Evolutionary conservation across 2,797 vertebrate genomes (phyloP), one percentile per base, ranked within the genome.

Genomic region (Chrosomus eos): DNA sequence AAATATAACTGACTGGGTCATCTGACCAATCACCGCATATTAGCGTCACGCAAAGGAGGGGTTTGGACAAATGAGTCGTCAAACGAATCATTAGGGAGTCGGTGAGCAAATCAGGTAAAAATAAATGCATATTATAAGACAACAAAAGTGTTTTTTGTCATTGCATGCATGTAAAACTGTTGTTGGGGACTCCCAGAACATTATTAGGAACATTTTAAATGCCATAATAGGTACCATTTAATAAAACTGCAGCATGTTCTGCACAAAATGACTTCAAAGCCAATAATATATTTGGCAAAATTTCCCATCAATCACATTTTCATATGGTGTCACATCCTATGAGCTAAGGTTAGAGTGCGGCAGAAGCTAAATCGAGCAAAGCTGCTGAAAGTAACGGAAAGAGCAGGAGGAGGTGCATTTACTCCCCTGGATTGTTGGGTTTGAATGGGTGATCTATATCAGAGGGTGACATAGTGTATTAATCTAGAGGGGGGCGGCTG

Each of bases 381-480:
- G 66, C 55, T 21, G 67, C 48, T 51, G 23, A 82, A 75, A 70
- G 68, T 83, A 74, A 75, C 58, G 78, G 51, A 68, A 51, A 36
- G 72, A 74, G 67, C n/a, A 75, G 72, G 80, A 73, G 33, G 48
- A 70, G 84, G 84, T 71, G 87, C 81, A 88, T 88, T 87, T 81
- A 88, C 87, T 78, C 67, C 60, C 48, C 60, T 16, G 78, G 81
- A 90, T 90, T 88, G 84, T 87, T 89, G 82, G 86, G 81, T 84
- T 85, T 89, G 85, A 90, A 88, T 88, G 84, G 84, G 87, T 88
- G 85, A 91, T 90, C 87, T 89, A 89, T 90, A 89, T 89, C 83
- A 80, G 72, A 86, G 83, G 87, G 68, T 89, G 88, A 87, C 89
- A 88, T 53, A 75, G 75, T 77, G 88, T 88, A 88, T 92, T 90